Percentiles rank a stretch among this genome's conserved stretches.
These are phyloP conservation scores for Centropus bengalensis DNA, from an alignment of 2,113 vertebrate species.

Conservation along the genomic window DNA sequence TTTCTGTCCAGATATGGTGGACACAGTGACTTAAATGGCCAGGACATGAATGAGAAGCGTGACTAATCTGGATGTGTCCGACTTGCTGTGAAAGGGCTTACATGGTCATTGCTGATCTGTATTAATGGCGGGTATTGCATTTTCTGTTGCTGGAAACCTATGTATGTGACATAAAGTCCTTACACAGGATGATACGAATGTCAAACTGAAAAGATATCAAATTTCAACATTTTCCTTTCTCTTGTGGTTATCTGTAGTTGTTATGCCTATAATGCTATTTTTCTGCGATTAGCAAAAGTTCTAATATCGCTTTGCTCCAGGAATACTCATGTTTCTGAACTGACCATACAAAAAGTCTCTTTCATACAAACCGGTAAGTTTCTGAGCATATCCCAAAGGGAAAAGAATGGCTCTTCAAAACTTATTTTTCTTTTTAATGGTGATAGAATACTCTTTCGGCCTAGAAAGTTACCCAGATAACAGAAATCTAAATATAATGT, in stretches of 20 bases:
- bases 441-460: background rate
- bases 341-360: background rate
- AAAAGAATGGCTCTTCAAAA: background rate
- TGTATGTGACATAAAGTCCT: background rate
- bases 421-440: background rate
- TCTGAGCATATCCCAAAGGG: background rate
- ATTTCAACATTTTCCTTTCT: background rate
- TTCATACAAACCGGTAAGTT: background rate
- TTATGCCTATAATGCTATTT: background rate
- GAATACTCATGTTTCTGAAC: background rate
- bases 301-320: background rate
- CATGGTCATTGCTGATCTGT: fast-evolving
- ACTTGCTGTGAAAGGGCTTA: background rate
- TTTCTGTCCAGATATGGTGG: background rate
- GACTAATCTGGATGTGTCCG: background rate
- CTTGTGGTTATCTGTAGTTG: background rate
- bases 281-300: background rate
- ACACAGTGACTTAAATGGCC: background rate
- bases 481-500: background rate
- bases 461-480: background rate
- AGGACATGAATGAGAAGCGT: fast-evolving
- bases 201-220: background rate
- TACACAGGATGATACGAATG: background rate
- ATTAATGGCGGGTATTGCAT: background rate
- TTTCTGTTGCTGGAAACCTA: background rate